Evolutionary conservation across 2,797 vertebrate genomes (phyloP), one percentile per base, ranked within the genome.

Genomic region (Coilia nasus): DNA sequence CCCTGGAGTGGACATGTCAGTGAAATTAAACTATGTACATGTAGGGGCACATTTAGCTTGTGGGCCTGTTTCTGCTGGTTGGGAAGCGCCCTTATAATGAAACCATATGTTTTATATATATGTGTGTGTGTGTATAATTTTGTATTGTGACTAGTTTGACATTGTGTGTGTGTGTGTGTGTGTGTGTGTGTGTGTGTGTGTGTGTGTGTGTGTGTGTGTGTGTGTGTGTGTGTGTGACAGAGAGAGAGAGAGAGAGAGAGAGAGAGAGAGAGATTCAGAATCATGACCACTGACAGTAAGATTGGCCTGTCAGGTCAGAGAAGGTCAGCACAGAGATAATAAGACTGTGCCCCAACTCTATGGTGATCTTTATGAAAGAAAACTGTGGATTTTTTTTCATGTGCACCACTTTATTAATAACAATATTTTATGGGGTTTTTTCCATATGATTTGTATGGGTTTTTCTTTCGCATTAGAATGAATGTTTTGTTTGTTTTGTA

Each of bases 51-150:
- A 83, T 89, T 86, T 90, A 88, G 56, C 87, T 92, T 83, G 89
- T 88, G 93, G 94, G 92, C 91, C 91, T 93, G 91, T 89, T 92
- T 93, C 94, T 94, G 94, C 94, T 90, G 94, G 94, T 85, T 89
- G 81, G 93, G 91, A 91, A 92, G 91, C 91, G 90, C 93, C 92
- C 91, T 85, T 92, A 93, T 78, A 21, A 31, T 19, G 19, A 92
- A 94, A 92, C 92, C 92, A 90, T 92, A 86, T 87, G 81, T 90
- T 89, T 82, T 86, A 85, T 89, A 84, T 81, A 89, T 83, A 31
- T 82, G 31, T 83, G 19, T 78, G 31, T 75, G 59, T 82, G 81
- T 41, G 83, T 31, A 54, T 54, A 54, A 10, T 54, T 54, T 54
- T 54, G 50, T 54, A 54, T 54, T 54, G 50, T 54, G 50, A 54